Conservation (phyloP, 92 coral and sea anemone genomes). For the Meandrina meandrites region DNA sequence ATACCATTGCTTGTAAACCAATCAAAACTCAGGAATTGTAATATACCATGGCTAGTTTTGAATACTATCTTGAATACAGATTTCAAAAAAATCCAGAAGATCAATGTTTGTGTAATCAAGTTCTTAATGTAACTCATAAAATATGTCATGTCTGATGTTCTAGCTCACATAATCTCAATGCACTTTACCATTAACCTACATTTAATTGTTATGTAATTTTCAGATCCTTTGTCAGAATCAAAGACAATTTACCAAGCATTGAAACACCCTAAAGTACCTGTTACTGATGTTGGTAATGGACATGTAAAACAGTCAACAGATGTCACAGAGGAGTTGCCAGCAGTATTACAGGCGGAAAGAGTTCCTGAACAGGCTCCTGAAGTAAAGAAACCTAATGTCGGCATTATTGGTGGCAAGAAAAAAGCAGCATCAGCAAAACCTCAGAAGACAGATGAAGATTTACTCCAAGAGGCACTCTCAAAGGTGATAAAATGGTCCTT, state of each 20-base stretch:
- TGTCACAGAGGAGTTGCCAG: conserved; percentile 45
- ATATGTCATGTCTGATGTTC: no score
- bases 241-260: conserved; percentile 88
- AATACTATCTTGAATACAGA: no score
- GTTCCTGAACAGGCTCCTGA: conserved; percentile 49
- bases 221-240: conserved; percentile 86
- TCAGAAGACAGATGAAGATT: conserved; percentile 71
- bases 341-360: conserved; percentile 43
- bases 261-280: conserved; percentile 51
- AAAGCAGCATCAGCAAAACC: conserved; percentile 56
- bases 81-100: no score
- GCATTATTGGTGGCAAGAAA: conserved; percentile 46
- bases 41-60: no score
- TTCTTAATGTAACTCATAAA: no score
- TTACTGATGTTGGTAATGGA: conserved; percentile 45
- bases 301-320: conserved; percentile 52
- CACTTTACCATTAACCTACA: neutral
- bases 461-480: conserved; percentile 67
- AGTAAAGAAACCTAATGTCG: conserved; percentile 28
- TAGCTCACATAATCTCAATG: neutral
- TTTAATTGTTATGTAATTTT: neutral
- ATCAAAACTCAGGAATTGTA: no score
- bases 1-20: no score
- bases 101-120: no score
- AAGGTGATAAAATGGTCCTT: conserved; percentile 41